Evolutionary conservation across 1,140 invertebrate genomes (phyloP).

Genomic region (Medauroidea extradentata): DNA sequence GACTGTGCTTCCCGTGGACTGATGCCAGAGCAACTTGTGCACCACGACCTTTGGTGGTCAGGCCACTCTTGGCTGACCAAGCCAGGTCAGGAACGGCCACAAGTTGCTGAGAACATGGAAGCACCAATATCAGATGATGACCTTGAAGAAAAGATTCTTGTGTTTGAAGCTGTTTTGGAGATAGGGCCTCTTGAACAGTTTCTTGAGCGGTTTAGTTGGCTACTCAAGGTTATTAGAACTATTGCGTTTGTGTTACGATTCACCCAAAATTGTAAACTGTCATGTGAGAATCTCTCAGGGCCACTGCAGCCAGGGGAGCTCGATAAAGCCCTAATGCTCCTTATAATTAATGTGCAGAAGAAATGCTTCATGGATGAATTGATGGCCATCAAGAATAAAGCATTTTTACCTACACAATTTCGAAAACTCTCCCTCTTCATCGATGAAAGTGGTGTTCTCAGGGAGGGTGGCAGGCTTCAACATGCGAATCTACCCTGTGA

Average conservation of each 20-base stretch:
- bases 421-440: slow-evolving; percentile 9
- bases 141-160: background rate
- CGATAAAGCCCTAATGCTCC: background rate
- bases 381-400: background rate
- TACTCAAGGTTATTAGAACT: too few relatives aligned
- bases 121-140: background rate
- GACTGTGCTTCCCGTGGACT: slow-evolving; percentile 24
- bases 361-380: background rate
- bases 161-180: background rate
- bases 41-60: background rate
- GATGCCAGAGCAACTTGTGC: slow-evolving; percentile 13
- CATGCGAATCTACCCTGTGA: slow-evolving; percentile 12
- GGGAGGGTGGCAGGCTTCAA: slow-evolving; percentile 23
- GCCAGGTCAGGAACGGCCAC: too few relatives aligned
- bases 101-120: too few relatives aligned
- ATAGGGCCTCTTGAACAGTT: background rate
- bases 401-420: background rate
- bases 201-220: too few relatives aligned
- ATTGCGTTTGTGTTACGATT: too few relatives aligned
- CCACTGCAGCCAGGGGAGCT: background rate
- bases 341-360: background rate
- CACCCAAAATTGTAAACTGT: too few relatives aligned
- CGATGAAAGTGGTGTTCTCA: slow-evolving; percentile 17
- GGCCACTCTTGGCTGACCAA: background rate
- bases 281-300: background rate